Base-by-base conservation (phyloP, 2,113 vertebrate genomes). In the Alouatta palliata region DNA sequence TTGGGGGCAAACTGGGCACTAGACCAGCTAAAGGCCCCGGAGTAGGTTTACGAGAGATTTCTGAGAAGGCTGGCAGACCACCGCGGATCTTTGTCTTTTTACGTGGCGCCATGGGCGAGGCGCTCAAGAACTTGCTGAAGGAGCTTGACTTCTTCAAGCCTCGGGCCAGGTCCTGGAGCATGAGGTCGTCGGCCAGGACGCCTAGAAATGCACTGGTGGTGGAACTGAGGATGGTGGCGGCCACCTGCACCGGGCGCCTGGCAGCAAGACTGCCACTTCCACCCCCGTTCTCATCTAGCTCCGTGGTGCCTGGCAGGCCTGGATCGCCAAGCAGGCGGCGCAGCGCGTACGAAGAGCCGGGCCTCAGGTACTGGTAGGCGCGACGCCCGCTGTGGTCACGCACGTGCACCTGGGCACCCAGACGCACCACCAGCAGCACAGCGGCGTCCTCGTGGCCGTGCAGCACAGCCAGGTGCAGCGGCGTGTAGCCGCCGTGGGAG, bases 371-470 rank as follows among this genome's bases (percentile, higher is more conserved):
- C 86, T 99, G 99, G 97, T 99, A 99, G 0, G 99, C 98, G 88
- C 98, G 99, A 92, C 99, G 99, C 32, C 99, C 99, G 0, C 99
- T 99, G 98, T 99, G 99, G 98, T 99, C 99, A 47, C 99, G 98
- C 82, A 99, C 73, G 23, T 98, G 98, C 0, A 97, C 97, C 11
- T 99, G 98, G 58, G 99, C 99, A 0, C 98, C 97, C 85, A 99
- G 99, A 85, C 98, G 98, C 14, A 87, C 97, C 40, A 99, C 99
- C 92, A 99, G 97, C 97, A 98, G 98, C 75, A 81, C 95, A 2
- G 99, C 98, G 35, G 99, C 73, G 43, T 98, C 98, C 92, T 99
- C 98, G 80, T 98, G 99, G 93, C 98, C 97, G 16, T 99, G 99
- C 76, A 99, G 97, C 0, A 99, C 99, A 0, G 99, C 99, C 16